Evolutionary conservation across 2,888 invertebrate genomes (phyloP).

Genomic region (Patella caerulea): DNA sequence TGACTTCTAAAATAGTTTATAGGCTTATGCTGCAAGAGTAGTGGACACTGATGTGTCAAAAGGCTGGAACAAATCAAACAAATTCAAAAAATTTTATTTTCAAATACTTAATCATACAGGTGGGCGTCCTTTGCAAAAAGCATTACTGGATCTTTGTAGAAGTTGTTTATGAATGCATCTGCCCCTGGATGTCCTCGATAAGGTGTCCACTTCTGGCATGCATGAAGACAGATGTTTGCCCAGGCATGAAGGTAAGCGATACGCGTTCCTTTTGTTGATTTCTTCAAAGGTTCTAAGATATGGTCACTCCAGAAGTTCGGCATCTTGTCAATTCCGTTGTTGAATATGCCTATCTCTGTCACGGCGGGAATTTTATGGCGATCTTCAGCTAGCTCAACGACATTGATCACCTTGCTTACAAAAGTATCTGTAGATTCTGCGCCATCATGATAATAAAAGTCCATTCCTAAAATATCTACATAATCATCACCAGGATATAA

Average conservation of each 20-base stretch:
- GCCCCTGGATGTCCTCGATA: slow-evolving; percentile 31
- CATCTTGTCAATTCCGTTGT: slow-evolving; percentile 26
- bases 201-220: slow-evolving; percentile 18
- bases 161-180: slow-evolving; percentile 21
- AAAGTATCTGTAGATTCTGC: background rate
- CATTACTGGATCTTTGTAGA: slow-evolving; percentile 30
- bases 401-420: slow-evolving; percentile 19
- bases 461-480: slow-evolving; percentile 36
- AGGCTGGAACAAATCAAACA: too few relatives aligned
- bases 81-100: too few relatives aligned
- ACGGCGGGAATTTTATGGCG: slow-evolving; percentile 36
- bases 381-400: slow-evolving; percentile 29
- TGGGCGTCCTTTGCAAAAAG: slow-evolving; percentile 20
- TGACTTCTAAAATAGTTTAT: too few relatives aligned
- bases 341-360: slow-evolving; percentile 35
- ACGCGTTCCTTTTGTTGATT: slow-evolving; percentile 14
- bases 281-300: slow-evolving; percentile 28
- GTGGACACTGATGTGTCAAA: too few relatives aligned
- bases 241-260: slow-evolving; percentile 36
- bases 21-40: too few relatives aligned
- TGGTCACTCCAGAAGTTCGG: slow-evolving; percentile 36
- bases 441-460: slow-evolving; percentile 32
- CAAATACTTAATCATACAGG: too few relatives aligned
- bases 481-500: slow-evolving; percentile 38
- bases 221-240: slow-evolving; percentile 29